phyloP scores from a whole-genome alignment of 2,113 vertebrate genomes.

The Benitochromis conjunctus region DNA sequence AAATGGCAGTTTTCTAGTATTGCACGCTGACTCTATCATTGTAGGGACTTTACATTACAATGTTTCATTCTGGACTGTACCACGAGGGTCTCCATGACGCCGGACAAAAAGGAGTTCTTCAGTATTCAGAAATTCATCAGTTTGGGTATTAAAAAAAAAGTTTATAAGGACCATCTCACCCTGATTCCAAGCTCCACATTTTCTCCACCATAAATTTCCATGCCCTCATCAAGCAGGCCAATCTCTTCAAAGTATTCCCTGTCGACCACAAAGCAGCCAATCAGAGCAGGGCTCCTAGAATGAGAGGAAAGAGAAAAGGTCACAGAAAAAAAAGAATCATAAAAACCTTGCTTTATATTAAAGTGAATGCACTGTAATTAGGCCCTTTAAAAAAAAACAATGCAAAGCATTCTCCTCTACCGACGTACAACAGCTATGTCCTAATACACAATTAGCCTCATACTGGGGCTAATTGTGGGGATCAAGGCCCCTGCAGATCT shows the following conservation, averaged over 20 bases:
- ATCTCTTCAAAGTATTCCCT: constrained; percentile 78
- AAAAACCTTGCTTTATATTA: neutral
- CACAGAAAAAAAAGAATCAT: neutral
- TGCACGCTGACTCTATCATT: rapidly evolving
- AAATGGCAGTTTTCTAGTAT: neutral
- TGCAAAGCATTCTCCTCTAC: neutral
- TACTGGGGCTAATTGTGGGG: neutral
- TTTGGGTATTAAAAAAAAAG: neutral
- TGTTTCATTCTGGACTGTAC: neutral
- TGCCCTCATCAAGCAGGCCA: constrained; percentile 73
- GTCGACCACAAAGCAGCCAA: constrained; percentile 75
- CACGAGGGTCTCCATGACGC: neutral
- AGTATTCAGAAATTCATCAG: neutral
- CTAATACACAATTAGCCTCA: neutral
- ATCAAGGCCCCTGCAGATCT: neutral
- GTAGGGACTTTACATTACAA: neutral
- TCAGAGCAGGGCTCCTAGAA: constrained; percentile 74
- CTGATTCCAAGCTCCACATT: constrained; percentile 78
- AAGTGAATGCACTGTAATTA: neutral
- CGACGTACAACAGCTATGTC: neutral
- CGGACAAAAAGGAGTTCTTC: neutral
- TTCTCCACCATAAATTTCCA: constrained; percentile 79
- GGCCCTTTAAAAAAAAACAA: neutral
- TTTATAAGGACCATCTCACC: constrained; percentile 47
- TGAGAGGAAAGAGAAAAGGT: neutral